phyloP scores from a whole-genome alignment of 2,113 vertebrate species.

The Barnardius zonarius region DNA sequence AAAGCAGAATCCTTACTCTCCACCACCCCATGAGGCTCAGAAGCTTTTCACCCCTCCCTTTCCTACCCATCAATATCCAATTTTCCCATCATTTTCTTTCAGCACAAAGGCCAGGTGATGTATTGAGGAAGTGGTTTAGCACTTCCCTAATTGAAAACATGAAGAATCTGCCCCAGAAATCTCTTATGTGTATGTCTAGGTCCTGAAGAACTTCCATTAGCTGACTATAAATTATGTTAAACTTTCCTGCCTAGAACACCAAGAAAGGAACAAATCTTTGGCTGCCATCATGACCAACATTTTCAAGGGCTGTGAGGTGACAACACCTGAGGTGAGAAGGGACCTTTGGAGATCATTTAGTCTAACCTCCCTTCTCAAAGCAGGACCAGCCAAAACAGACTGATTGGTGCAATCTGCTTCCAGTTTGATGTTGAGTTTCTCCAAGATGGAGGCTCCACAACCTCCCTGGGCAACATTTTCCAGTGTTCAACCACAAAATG shows the following conservation, averaged over 20 bases:
- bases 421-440: neutral
- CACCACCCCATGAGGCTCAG: neutral
- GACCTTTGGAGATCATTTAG: neutral
- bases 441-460: neutral
- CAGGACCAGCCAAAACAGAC: neutral
- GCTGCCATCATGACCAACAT: neutral
- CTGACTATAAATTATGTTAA: neutral
- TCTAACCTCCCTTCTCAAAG: neutral
- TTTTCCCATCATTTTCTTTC: neutral
- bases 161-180: neutral
- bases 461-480: neutral
- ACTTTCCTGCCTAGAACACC: neutral
- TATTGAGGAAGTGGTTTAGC: neutral
- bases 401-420: neutral
- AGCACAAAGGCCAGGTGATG: neutral
- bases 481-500: neutral
- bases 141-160: neutral
- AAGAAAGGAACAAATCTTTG: neutral
- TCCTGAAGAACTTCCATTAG: neutral
- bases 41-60: neutral
- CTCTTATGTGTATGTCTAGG: neutral
- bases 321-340: neutral
- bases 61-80: neutral
- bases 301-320: neutral
- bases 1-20: neutral